Base-by-base conservation (phyloP, 2,113 vertebrate genomes). In the Chrysemys picta region DNA sequence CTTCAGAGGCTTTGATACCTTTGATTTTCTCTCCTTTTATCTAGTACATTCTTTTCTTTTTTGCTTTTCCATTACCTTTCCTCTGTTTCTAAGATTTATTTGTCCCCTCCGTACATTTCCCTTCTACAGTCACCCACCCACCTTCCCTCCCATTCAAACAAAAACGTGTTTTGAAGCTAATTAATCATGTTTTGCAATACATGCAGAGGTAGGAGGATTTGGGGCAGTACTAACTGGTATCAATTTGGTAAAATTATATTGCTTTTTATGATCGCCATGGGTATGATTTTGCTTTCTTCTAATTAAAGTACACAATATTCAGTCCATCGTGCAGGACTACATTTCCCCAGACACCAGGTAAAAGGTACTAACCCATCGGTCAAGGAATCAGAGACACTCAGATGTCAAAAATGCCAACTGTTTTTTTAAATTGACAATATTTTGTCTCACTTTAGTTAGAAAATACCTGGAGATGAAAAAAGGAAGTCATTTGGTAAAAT, bases 121-220 rank as follows among this genome's bases (percentile, higher is more conserved):
- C 94, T 95, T 94, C 97, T 91, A 94, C 93, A 11, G 69, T 87
- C 96, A 81, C 88, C 89, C 96, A 89, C 96, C 97, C 89, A 95
- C 93, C 90, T 21, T 45, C 49, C 93, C 92, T 89, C 91, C 76
- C 78, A n/a, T 17, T 95, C 94, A 92, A 8, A 56, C 81, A 87
- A 85, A 93, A 90, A 96, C 85, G 31, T 89, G 81, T 87, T 97
- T 95, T 93, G 95, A 53, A 95, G 83, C 21, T 95, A 93, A 96
- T 97, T 89, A 95, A 8, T 42, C 83, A 62, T 22, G 16, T 82
- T 90, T 88, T 84, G 21, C 38, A 54, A 87, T n/a, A 78, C 56
- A 19, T 62, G 47, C 89, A 88, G 86, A 11, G 69, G n/a, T 47
- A 81, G 79, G 49, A 31, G 35, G 12, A 49, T 35, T 80, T 31